These are phyloP conservation scores for Ptychoptera contaminata DNA, from an alignment of 2,888 invertebrate species.

Conservation along the genomic window DNA sequence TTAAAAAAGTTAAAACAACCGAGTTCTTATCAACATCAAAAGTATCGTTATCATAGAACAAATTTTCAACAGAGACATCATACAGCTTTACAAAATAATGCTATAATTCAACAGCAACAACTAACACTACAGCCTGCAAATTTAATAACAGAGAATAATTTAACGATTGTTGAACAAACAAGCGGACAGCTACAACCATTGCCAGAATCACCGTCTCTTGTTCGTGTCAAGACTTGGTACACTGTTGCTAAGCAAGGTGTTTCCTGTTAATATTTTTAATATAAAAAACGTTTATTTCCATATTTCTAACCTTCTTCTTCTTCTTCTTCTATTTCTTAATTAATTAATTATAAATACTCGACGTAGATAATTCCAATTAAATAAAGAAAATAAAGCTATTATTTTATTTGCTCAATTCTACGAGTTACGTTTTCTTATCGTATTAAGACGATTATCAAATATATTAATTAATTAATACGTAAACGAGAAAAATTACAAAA, in stretches of 20 bases:
- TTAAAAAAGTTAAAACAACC: neutral
- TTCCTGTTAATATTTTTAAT: constrained; percentile 23
- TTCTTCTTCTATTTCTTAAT: neutral
- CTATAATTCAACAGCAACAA: neutral
- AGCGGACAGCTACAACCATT: neutral
- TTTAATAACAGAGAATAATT: neutral
- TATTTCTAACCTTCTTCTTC: too few species aligned
- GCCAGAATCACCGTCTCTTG: constrained; percentile 21
- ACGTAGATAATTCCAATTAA: constrained; percentile 1
- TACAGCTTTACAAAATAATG: neutral
- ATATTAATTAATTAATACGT: too few species aligned
- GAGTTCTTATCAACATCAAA: neutral
- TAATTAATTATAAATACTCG: neutral
- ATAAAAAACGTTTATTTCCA: too few species aligned
- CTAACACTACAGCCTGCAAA: neutral
- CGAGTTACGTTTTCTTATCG: too few species aligned
- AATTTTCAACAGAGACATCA: constrained; percentile 2
- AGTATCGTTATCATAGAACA: neutral
- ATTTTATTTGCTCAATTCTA: neutral
- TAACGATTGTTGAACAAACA: neutral
- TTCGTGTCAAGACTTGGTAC: constrained; percentile 30
- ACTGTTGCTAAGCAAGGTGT: constrained; percentile 32
- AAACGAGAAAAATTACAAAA: too few species aligned
- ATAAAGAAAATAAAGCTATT: too few species aligned
- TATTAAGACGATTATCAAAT: too few species aligned